These are phyloP conservation scores for Dendrolimus punctatus DNA, from an alignment of 1,140 invertebrate species.

Conservation along the genomic window DNA sequence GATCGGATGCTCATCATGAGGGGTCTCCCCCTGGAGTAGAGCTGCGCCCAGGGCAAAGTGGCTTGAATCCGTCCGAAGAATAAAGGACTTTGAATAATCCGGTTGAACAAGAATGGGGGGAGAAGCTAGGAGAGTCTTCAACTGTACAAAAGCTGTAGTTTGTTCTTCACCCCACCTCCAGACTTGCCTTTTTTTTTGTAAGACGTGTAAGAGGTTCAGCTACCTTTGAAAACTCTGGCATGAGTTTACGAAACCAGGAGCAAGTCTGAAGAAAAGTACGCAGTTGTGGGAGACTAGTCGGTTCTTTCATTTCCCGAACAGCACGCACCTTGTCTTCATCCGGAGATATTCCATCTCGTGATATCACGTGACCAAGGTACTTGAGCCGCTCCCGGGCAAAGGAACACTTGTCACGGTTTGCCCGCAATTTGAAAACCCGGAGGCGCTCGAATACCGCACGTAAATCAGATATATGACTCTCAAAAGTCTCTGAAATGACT, in stretches of 20 bases:
- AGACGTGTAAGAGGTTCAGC: conserved; percentile 44
- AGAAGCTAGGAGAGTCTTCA: conserved; percentile 17
- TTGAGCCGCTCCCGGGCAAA: conserved; percentile 32
- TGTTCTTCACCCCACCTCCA: conserved; percentile 27
- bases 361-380: conserved; percentile 52
- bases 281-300: conserved; percentile 20
- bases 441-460: conserved; percentile 25
- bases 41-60: conserved; percentile 37
- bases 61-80: conserved; percentile 36
- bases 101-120: conserved; percentile 23
- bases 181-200: conserved; percentile 27
- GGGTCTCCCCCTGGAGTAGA: conserved; percentile 15
- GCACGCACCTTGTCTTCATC: conserved; percentile 21
- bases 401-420: conserved; percentile 42
- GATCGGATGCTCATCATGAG: conserved; percentile 36
- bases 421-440: conserved; percentile 10
- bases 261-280: conserved; percentile 32
- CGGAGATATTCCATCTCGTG: conserved; percentile 36
- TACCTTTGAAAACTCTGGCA: conserved; percentile 40
- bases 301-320: conserved; percentile 23
- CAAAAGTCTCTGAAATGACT: conserved; percentile 33
- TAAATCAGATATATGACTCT: conserved; percentile 37
- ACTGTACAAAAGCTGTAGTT: conserved; percentile 4
- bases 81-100: conserved; percentile 23
- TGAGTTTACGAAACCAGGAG: conserved; percentile 50